Conservation (phyloP, 2,113 vertebrate species). For the Ammodytes marinus region DNA sequence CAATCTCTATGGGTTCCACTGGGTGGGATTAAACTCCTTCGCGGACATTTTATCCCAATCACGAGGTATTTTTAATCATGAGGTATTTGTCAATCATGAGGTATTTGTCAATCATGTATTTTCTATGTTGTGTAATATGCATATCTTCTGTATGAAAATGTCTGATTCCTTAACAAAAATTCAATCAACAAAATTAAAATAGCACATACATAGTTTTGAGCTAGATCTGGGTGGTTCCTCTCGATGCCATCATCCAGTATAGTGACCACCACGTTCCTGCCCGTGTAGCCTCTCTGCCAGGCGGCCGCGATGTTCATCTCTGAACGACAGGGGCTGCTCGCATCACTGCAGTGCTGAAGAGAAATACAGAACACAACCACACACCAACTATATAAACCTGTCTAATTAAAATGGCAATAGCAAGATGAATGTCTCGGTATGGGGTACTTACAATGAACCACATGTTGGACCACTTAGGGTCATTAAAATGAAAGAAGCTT, state of each 20-base stretch:
- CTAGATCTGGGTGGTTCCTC: constrained; percentile 93
- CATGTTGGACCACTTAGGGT: constrained; percentile 95
- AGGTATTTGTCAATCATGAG: no score
- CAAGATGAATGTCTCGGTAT: not conserved
- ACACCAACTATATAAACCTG: not conserved
- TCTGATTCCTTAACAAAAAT: no score
- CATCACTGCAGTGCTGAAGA: constrained; percentile 75
- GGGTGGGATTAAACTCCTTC: no score
- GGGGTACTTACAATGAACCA: constrained; percentile 93
- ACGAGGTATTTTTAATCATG: no score
- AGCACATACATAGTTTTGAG: constrained; percentile 90
- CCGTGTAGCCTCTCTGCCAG: constrained; percentile 93
- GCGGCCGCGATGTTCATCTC: constrained; percentile 93
- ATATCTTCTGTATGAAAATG: no score
- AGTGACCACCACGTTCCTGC: constrained; percentile 92
- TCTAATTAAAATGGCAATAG: not conserved
- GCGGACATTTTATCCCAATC: no score
- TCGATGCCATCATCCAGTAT: constrained; percentile 96
- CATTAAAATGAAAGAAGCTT: constrained; percentile 87
- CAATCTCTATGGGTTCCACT: no score
- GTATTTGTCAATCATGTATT: no score
- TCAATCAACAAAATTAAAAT: not conserved
- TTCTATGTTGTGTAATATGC: no score
- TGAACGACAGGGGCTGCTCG: constrained; percentile 86
- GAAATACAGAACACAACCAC: not conserved